Conservation (phyloP, 2,797 vertebrate species). For the Argyrosomus regius region DNA sequence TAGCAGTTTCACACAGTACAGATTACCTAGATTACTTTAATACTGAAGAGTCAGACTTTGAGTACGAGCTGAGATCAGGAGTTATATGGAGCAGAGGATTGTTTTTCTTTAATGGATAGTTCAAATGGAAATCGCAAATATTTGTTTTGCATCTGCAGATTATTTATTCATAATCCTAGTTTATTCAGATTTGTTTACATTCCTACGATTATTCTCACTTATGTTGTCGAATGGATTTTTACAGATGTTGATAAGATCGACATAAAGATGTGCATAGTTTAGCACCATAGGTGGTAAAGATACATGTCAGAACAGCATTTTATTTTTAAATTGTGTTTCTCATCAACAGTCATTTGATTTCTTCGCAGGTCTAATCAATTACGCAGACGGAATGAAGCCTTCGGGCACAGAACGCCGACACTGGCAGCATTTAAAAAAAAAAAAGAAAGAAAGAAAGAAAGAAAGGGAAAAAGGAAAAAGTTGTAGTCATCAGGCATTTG, state of each 20-base stretch:
- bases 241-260: background rate
- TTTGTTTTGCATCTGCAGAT: background rate
- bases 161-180: background rate
- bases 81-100: background rate
- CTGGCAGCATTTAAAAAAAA: conserved; percentile 64
- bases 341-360: conserved; percentile 64
- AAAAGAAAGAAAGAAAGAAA: no score
- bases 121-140: background rate
- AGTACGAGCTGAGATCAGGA: background rate
- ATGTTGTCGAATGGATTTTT: conserved; percentile 4
- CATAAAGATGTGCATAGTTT: conserved; percentile 17
- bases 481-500: conserved; percentile 86
- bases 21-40: background rate
- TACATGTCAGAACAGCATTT: conserved; percentile 51
- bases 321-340: conserved; percentile 27
- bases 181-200: conserved; percentile 1
- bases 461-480: conserved; percentile 31
- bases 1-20: background rate
- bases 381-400: conserved; percentile 81
- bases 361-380: conserved; percentile 83
- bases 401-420: conserved; percentile 76
- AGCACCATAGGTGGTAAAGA: conserved; percentile 25
- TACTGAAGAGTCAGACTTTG: background rate
- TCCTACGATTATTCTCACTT: no score
- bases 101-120: background rate